Conservation (phyloP, 1,140 invertebrate species). For the Frieseomelitta varia region DNA sequence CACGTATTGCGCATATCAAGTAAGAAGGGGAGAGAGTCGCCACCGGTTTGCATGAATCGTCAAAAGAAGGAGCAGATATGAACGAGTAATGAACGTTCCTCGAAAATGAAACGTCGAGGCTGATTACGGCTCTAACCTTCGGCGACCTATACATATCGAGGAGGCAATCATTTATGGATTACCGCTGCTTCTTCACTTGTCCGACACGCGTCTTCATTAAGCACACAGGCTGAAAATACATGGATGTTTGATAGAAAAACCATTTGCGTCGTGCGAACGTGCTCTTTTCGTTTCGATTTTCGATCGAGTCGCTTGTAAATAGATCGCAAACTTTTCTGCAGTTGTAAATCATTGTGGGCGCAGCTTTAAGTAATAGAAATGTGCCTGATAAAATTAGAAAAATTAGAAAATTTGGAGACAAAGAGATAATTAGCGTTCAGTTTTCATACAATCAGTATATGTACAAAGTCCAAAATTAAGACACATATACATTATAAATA, state of each 20-base stretch:
- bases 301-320: background rate
- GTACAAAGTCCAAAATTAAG: too few relatives aligned
- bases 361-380: too few relatives aligned
- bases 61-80: conserved; percentile 29
- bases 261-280: conserved; percentile 8
- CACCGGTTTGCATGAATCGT: conserved; percentile 12
- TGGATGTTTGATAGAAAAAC: background rate
- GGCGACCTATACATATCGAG: conserved; percentile 22
- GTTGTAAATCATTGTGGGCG: background rate
- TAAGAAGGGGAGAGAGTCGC: conserved; percentile 9
- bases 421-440: too few relatives aligned
- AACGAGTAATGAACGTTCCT: conserved; percentile 46
- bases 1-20: conserved; percentile 28
- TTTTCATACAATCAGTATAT: too few relatives aligned
- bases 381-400: too few relatives aligned
- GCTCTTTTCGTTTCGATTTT: background rate
- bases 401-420: too few relatives aligned
- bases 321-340: background rate
- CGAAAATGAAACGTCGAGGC: conserved; percentile 11
- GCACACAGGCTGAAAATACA: background rate
- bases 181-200: conserved; percentile 37
- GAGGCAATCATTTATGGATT: conserved; percentile 67
- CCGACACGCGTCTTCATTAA: conserved; percentile 56
- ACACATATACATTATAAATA: too few relatives aligned
- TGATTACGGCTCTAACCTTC: conserved; percentile 2